phyloP scores from a whole-genome alignment of 2,113 vertebrate species.

The Nannospalax galili region DNA sequence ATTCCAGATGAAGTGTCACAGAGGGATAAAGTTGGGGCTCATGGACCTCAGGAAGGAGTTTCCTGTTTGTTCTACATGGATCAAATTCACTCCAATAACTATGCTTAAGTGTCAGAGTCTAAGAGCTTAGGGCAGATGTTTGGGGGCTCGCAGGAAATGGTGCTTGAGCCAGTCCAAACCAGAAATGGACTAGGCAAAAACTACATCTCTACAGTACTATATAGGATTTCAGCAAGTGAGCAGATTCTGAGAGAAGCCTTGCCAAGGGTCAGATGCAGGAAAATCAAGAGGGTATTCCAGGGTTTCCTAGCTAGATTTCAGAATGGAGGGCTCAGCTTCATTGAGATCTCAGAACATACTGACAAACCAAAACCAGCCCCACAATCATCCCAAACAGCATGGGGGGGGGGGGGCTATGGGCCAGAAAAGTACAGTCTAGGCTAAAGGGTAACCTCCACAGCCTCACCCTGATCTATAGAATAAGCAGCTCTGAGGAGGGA shows the following conservation, averaged over 20 bases:
- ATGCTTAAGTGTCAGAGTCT: neutral
- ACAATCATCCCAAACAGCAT: neutral
- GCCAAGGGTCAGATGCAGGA: neutral
- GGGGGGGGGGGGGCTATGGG: fast-evolving
- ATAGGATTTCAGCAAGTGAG: neutral
- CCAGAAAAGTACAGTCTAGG: neutral
- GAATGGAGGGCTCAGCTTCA: neutral
- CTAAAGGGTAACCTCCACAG: neutral
- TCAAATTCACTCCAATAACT: neutral
- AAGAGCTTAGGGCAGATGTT: neutral
- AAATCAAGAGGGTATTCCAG: fast-evolving
- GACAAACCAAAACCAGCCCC: neutral
- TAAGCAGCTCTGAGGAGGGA: neutral
- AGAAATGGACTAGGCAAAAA: neutral
- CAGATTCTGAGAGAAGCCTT: neutral
- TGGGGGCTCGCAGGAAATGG: neutral
- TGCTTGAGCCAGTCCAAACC: neutral
- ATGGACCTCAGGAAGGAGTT: neutral
- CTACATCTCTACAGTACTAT: neutral
- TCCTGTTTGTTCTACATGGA: fast-evolving
- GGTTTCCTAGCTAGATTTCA: neutral
- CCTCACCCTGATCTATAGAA: neutral
- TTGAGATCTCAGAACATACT: neutral
- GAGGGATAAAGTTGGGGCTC: neutral
- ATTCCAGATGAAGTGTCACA: neutral